Percentiles rank a stretch among this genome's conserved stretches.
Conservation (phyloP, 2,888 invertebrate species). For the Muscina levida region DNA sequence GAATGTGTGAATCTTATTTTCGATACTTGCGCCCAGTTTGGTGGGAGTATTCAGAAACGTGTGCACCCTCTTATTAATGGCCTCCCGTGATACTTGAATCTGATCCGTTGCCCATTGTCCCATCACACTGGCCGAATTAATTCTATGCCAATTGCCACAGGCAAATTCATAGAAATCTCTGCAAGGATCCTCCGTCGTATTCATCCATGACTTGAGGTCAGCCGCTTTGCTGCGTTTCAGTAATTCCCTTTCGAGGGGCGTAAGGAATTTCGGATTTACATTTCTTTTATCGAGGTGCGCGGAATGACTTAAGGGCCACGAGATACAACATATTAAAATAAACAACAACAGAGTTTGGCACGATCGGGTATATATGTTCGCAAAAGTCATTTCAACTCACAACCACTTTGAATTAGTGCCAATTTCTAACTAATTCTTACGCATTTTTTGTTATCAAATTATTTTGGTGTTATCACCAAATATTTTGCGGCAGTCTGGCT, state of each 20-base stretch:
- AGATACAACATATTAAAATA: too few relatives aligned
- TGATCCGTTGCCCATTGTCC: slow-evolving; percentile 68
- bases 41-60: slow-evolving; percentile 66
- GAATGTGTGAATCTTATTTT: slow-evolving; percentile 72
- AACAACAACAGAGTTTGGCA: too few relatives aligned
- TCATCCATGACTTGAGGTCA: slow-evolving; percentile 83
- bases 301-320: too few relatives aligned
- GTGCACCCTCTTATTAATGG: slow-evolving; percentile 70
- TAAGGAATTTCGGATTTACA: neutral
- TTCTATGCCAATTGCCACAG: slow-evolving; percentile 81
- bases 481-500: too few relatives aligned
- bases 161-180: slow-evolving; percentile 73
- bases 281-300: too few relatives aligned
- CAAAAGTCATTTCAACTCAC: too few relatives aligned
- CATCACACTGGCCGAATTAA: slow-evolving; percentile 72
- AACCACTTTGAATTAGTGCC: too few relatives aligned
- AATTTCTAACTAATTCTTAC: too few relatives aligned
- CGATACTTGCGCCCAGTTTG: slow-evolving; percentile 56
- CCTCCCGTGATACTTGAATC: slow-evolving; percentile 69
- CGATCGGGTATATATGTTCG: too few relatives aligned
- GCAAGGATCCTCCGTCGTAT: slow-evolving; percentile 70
- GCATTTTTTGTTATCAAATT: too few relatives aligned
- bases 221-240: slow-evolving; percentile 84
- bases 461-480: too few relatives aligned
- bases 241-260: slow-evolving; percentile 75